These are phyloP conservation scores for Miopithecus talapoin DNA, from an alignment of 2,797 vertebrate genomes.

Conservation along the genomic window DNA sequence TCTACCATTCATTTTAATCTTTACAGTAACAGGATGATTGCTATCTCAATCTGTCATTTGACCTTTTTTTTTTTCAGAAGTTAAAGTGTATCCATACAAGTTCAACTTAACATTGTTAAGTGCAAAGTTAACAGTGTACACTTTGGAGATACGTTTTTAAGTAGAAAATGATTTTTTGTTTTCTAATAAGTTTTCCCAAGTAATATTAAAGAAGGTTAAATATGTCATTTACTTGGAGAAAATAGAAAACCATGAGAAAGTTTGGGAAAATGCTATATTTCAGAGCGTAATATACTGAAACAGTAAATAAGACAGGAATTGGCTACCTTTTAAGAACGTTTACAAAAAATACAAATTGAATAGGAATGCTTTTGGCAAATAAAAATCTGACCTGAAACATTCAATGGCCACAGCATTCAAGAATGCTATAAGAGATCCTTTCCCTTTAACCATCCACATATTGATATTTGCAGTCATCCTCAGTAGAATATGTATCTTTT, in stretches of 20 bases:
- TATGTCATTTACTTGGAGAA: not conserved
- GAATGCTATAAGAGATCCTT: not conserved
- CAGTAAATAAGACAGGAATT: not conserved
- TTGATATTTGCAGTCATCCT: not conserved
- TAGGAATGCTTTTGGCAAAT: not conserved
- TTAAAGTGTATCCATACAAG: not conserved
- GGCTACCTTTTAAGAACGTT: not conserved
- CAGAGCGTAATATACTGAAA: not conserved
- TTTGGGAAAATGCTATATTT: slow-evolving; percentile 22
- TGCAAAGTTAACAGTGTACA: not conserved
- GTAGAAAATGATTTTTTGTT: slow-evolving; percentile 21
- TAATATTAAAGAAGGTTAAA: slow-evolving; percentile 34
- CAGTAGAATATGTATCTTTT: not conserved
- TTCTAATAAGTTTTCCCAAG: not conserved
- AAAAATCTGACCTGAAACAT: not conserved
- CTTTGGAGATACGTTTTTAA: slow-evolving; percentile 14
- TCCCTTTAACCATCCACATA: slow-evolving; percentile 9
- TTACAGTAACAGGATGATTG: not conserved
- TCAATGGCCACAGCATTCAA: not conserved
- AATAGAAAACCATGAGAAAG: not conserved
- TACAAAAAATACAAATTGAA: slow-evolving; percentile 21
- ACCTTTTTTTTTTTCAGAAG: slow-evolving; percentile 7
- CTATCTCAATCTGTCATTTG: not conserved
- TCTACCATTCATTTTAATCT: not conserved
- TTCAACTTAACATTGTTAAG: not conserved